phyloP scores from a whole-genome alignment of 2,113 vertebrate genomes.

The Pionites leucogaster region DNA sequence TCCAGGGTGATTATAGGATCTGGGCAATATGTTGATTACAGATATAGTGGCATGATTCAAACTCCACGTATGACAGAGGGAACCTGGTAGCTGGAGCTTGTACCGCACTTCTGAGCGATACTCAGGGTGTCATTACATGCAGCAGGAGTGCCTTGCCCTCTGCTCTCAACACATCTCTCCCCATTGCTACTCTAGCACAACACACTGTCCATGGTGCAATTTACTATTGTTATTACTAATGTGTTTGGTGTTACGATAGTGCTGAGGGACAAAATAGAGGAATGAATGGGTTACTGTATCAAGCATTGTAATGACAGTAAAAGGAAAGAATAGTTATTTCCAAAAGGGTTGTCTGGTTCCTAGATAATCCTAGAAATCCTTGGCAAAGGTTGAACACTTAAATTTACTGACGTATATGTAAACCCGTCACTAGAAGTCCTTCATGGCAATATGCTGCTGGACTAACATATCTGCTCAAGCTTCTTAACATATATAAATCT shows the following conservation, averaged over 20 bases:
- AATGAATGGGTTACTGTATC: not conserved
- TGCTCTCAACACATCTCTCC: not conserved
- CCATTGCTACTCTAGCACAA: not conserved
- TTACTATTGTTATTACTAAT: not conserved
- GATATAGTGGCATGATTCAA: not conserved
- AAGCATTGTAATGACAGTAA: not conserved
- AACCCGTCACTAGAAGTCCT: not conserved
- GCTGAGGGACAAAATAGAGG: not conserved
- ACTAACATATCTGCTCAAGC: not conserved
- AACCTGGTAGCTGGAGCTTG: not conserved
- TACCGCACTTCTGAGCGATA: not conserved
- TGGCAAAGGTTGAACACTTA: not conserved
- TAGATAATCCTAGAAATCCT: not conserved
- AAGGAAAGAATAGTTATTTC: not conserved
- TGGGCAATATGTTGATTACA: not conserved
- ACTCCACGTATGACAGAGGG: fast-evolving
- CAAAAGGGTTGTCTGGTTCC: not conserved
- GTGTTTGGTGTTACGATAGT: not conserved
- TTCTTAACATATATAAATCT: not conserved
- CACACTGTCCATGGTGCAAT: fast-evolving
- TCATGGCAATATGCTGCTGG: not conserved
- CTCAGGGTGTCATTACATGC: not conserved
- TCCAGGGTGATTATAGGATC: not conserved
- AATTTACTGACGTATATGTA: not conserved
- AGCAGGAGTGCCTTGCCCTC: not conserved